phyloP scores from a whole-genome alignment of 2,797 vertebrate species.

The Threskiornis aethiopicus region DNA sequence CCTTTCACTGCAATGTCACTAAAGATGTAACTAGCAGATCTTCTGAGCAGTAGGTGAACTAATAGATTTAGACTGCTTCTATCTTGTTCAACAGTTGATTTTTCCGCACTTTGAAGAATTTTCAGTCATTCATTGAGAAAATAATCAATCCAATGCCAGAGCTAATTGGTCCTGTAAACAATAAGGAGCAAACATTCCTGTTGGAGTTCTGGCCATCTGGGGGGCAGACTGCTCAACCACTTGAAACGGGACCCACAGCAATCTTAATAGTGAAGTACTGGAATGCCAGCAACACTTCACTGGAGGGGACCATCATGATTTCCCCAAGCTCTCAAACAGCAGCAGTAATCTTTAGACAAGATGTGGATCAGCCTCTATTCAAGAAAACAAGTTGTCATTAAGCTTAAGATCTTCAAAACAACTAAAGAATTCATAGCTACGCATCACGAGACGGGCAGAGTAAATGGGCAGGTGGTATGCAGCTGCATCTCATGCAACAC shows the following conservation, averaged over 20 bases:
- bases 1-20: not conserved
- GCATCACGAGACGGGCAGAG: conserved; percentile 38
- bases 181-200: conserved; percentile 32
- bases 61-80: not conserved
- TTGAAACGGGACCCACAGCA: conserved; percentile 49
- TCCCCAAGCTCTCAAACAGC: conserved; percentile 23
- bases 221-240: conserved; percentile 61
- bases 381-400: conserved; percentile 64
- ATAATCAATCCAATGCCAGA: conserved; percentile 9
- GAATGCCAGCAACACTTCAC: not conserved
- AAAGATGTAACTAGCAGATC: not conserved
- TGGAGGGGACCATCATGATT: conserved; percentile 7
- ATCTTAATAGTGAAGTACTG: conserved; percentile 1
- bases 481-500: conserved; percentile 32
- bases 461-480: conserved; percentile 48
- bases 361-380: conserved; percentile 40
- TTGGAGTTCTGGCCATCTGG: conserved; percentile 50
- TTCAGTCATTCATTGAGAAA: not conserved
- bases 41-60: not conserved
- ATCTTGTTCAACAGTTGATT: not conserved
- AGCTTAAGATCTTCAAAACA: conserved; percentile 69
- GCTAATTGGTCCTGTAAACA: conserved; percentile 43
- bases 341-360: conserved; percentile 61
- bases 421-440: conserved; percentile 44
- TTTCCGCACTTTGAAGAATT: not conserved